Percentiles rank a stretch among this genome's conserved stretches.
phyloP scores from a whole-genome alignment of 2,888 invertebrate genomes.

The Leucophora obtusa region DNA sequence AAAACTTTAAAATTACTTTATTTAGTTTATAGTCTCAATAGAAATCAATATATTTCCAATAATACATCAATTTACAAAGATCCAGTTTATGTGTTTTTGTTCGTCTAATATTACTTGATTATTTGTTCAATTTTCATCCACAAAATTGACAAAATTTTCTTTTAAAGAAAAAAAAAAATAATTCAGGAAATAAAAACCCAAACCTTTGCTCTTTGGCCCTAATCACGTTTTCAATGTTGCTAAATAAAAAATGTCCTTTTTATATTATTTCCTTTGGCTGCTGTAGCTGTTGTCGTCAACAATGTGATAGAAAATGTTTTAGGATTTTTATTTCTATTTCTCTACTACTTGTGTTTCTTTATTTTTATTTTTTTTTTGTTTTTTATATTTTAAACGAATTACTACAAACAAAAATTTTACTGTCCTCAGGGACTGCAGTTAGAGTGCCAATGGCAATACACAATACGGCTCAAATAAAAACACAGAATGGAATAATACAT shows the following conservation, averaged over 20 bases:
- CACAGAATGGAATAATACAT: not conserved
- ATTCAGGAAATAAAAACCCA: constrained; percentile 36
- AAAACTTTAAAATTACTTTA: not conserved
- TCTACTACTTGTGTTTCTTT: not conserved
- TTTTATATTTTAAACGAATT: constrained; percentile 48
- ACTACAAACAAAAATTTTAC: constrained; percentile 12
- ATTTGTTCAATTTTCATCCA: constrained; percentile 46
- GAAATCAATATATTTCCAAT: constrained; percentile 25
- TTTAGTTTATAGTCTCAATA: not conserved
- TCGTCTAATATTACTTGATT: constrained; percentile 36
- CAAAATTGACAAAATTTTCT: constrained; percentile 55
- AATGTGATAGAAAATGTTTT: constrained; percentile 44
- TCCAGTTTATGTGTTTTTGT: not conserved
- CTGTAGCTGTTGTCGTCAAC: constrained; percentile 27
- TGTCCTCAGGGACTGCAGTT: constrained; percentile 37
- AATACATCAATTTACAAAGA: constrained; percentile 27
- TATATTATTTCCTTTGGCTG: constrained; percentile 37
- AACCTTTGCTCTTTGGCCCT: constrained; percentile 49
- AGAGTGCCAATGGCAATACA: constrained; percentile 35
- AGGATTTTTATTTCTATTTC: constrained; percentile 28
- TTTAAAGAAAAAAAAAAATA: constrained; percentile 15
- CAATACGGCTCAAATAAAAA: constrained; percentile 34
- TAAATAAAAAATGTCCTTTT: constrained; percentile 33
- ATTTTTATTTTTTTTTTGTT: constrained; percentile 11
- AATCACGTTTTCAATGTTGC: constrained; percentile 60